Evolutionary conservation across 2,888 invertebrate genomes (phyloP).

Genomic region (Phania funesta): DNA sequence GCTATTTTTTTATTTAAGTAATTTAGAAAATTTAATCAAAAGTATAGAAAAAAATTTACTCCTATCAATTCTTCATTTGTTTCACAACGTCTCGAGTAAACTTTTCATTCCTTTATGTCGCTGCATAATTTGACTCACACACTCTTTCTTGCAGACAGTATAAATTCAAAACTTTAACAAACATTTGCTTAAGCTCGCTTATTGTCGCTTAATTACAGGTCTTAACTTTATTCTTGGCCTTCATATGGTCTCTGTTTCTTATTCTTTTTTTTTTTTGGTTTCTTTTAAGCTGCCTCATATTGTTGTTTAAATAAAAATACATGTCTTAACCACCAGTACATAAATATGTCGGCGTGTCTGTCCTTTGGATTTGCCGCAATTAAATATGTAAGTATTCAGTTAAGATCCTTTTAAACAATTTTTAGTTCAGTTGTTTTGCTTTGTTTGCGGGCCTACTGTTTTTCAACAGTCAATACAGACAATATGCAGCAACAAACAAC

Average conservation of each 20-base stretch:
- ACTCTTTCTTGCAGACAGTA: constrained; percentile 2
- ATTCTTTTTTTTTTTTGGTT: not conserved
- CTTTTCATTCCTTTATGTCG: constrained; percentile 1
- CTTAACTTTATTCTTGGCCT: constrained; percentile 66
- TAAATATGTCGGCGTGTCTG: constrained; percentile 39
- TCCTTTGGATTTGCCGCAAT: constrained; percentile 1
- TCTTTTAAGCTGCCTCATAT: not conserved
- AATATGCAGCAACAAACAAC: constrained; percentile 23
- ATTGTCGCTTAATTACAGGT: constrained; percentile 68
- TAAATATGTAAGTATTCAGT: constrained; percentile 1
- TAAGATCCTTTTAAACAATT: constrained; percentile 52
- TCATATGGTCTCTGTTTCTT: constrained; percentile 49
- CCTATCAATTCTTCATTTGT: too few relatives aligned
- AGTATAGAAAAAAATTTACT: too few relatives aligned
- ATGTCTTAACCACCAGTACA: constrained; percentile 29
- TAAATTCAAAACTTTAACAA: constrained; percentile 63
- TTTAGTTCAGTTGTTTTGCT: constrained; percentile 19
- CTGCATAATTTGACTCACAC: not conserved
- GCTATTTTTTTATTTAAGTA: too few relatives aligned
- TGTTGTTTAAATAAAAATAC: constrained; percentile 19
- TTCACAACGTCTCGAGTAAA: not conserved
- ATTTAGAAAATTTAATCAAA: too few relatives aligned
- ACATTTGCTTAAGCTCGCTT: constrained; percentile 68
- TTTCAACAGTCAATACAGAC: constrained; percentile 44
- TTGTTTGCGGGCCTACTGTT: constrained; percentile 48